Evolutionary conservation across 1,140 invertebrate genomes (phyloP), one percentile per base, ranked within the genome.

Genomic region (Plectus sambesii): DNA sequence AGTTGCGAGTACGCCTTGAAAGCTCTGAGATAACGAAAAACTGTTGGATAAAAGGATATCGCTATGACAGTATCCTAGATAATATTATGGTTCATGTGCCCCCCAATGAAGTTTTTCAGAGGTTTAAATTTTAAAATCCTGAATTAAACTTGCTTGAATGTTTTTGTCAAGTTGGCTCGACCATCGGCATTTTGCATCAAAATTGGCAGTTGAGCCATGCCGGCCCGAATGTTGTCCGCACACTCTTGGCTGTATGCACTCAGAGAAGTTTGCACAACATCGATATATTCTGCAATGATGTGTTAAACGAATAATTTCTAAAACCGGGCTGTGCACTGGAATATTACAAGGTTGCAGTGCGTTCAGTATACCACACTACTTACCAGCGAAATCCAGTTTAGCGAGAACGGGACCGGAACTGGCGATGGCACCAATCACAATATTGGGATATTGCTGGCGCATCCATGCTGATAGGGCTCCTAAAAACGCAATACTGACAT

Each of bases 311-410:
- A n/a, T n/a, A n/a, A n/a, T n/a, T n/a, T n/a, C n/a, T n/a, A n/a
- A n/a, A n/a, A n/a, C n/a, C n/a, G n/a, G n/a, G n/a, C n/a, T n/a
- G n/a, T n/a, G n/a, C n/a, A n/a, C n/a, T n/a, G n/a, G n/a, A n/a
- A n/a, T n/a, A n/a, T n/a, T n/a, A n/a, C n/a, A n/a, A n/a, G n/a
- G n/a, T n/a, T n/a, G n/a, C n/a, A n/a, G n/a, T n/a, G n/a, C n/a
- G n/a, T n/a, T n/a, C n/a, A n/a, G n/a, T n/a, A n/a, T n/a, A 46
- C 2, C 47, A 47, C 17, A 38, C 26, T 27, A 54, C 6, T n/a
- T n/a, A 55, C 53, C 51, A 19, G 35, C 33, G 40, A 56, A 56
- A 39, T 56, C 54, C 35, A 56, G 45, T 41, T 56, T 47, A 22
- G 54, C 54, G 22, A 49, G 46, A 23, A 56, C 45, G 15, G 54